These are phyloP conservation scores for Neodiprion virginianus DNA, from an alignment of 1,140 invertebrate genomes.

Conservation along the genomic window DNA sequence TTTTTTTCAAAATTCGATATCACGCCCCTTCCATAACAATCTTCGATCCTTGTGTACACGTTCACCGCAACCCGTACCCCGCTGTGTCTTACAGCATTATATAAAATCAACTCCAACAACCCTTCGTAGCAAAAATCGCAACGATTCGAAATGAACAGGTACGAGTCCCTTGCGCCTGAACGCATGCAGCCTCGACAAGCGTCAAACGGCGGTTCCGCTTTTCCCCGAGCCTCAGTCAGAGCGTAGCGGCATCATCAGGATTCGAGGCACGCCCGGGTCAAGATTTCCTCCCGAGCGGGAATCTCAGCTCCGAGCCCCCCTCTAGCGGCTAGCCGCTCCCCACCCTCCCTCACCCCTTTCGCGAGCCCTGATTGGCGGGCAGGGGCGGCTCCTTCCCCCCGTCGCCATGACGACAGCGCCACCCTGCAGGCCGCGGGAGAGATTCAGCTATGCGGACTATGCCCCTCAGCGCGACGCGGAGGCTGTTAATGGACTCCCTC, in stretches of 20 bases:
- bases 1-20: too few relatives aligned
- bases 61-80: too few relatives aligned
- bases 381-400: conserved; percentile 48
- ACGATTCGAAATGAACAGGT: too few relatives aligned
- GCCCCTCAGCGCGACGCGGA: not conserved
- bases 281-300: conserved; percentile 3
- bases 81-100: too few relatives aligned
- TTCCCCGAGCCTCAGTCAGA: not conserved
- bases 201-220: not conserved
- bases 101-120: too few relatives aligned
- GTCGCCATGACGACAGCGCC: conserved; percentile 65
- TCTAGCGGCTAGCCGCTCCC: not conserved
- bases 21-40: too few relatives aligned
- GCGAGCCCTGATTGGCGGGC: conserved; percentile 32
- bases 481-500: conserved; percentile 6
- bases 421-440: conserved; percentile 55
- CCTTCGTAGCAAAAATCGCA: too few relatives aligned
- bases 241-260: not conserved
- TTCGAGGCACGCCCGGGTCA: conserved; percentile 1
- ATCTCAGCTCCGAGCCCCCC: not conserved
- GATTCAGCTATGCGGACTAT: conserved; percentile 4
- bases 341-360: conserved; percentile 23
- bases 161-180: too few relatives aligned
- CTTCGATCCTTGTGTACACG: too few relatives aligned
- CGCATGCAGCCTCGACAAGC: not conserved